Evolutionary conservation across 2,888 invertebrate species (phyloP), one percentile per base, ranked within the genome.

Genomic region (Coenonympha glycerion): DNA sequence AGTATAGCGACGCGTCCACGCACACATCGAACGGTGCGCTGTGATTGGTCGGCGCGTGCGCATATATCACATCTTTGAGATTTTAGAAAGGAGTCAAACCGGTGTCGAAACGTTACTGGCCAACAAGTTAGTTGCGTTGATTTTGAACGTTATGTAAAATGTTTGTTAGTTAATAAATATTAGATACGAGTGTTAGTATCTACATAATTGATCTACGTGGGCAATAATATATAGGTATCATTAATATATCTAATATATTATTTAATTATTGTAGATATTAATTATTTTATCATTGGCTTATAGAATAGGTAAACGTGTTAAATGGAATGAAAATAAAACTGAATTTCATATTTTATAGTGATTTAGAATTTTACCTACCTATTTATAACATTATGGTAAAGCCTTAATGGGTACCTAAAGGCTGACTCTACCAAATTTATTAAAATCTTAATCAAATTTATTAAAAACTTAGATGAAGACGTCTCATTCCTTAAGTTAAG

Each of bases 41-140:
- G 52, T 62, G 68, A 76, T 79, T 77, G 76, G 79, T 24, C 28
- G 51, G 47, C 79, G 79, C 74, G 37, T 55, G 71, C 75, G 77
- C 76, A 79, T 71, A 71, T 68, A 69, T 67, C 69, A 71, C 61
- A 65, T 72, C 73, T 63, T 61, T 53, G 75, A 84, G 84, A 84
- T 85, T 84, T 84, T 87, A 86, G 86, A 86, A 87, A 87, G 86
- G 85, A 69, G 75, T 64, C 63, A 47, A 64, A 66, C 66, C 64
- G 61, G 69, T 71, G 70, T 75, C 71, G 80, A 75, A 80, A 81
- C 53, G 46, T 5, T 45, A 61, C 61, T 48, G 59, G 74, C 70
- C 65, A 22, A 68, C 61, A 47, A 59, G 74, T 71, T 65, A 22
- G 68, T 73, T 68, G 67, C 67, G 64, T 69, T 63, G 45, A 52